Percentiles rank a stretch among this genome's conserved stretches.
Conservation (phyloP, 2,888 invertebrate genomes). For the Drymonia ruficornis region DNA sequence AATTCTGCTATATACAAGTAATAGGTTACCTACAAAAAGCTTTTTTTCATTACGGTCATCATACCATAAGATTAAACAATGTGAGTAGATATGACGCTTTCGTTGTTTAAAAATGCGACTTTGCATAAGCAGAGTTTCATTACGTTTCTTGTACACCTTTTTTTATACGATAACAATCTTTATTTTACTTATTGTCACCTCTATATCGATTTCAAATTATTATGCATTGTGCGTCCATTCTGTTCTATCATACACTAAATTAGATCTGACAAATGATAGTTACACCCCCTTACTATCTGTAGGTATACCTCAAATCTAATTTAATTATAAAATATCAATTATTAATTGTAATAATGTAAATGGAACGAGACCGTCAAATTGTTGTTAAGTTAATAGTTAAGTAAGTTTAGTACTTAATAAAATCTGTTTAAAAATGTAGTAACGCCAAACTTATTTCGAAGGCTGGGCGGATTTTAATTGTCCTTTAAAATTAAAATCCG, state of each 20-base stretch:
- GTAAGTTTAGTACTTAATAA: slow-evolving; percentile 20
- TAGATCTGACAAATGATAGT: slow-evolving; percentile 9
- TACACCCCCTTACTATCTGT: slow-evolving; percentile 11
- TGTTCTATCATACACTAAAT: not conserved
- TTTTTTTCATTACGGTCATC: no score
- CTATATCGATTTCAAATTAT: not conserved
- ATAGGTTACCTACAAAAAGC: no score
- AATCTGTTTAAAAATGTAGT: slow-evolving; percentile 32
- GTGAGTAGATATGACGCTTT: no score
- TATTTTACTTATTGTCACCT: no score
- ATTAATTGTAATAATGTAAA: slow-evolving; percentile 28
- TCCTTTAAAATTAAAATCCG: slow-evolving; percentile 46
- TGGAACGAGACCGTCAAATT: slow-evolving; percentile 30
- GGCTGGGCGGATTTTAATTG: slow-evolving; percentile 71
- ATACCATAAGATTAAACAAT: no score
- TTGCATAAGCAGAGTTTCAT: no score
- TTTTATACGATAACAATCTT: no score
- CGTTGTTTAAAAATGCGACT: no score
- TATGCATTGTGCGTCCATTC: not conserved
- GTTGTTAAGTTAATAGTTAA: slow-evolving; percentile 23
- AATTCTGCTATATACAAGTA: no score
- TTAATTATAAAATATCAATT: slow-evolving; percentile 11
- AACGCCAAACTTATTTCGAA: slow-evolving; percentile 61
- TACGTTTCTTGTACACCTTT: no score
- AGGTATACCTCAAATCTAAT: slow-evolving; percentile 6